Percentiles rank a stretch among this genome's conserved stretches.
Conservation (phyloP, 2,888 invertebrate genomes). For the Cyclophora albipunctata region DNA sequence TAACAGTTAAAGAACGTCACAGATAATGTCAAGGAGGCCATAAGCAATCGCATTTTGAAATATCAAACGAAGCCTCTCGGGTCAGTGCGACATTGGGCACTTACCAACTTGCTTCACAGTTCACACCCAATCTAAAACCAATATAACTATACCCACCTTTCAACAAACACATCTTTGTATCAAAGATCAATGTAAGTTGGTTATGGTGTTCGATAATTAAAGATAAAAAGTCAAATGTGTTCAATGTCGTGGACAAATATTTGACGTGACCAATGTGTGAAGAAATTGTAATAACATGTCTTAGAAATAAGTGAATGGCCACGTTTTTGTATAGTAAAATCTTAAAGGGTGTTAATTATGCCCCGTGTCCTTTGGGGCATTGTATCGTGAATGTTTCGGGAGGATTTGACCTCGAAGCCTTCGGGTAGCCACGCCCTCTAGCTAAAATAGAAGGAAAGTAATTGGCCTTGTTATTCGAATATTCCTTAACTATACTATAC, state of each 20-base stretch:
- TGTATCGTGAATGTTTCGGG: too few relatives aligned
- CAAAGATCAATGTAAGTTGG: slow-evolving; percentile 8
- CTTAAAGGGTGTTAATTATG: too few relatives aligned
- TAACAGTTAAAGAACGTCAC: too few relatives aligned
- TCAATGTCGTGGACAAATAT: slow-evolving; percentile 10
- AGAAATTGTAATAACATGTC: too few relatives aligned
- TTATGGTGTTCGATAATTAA: slow-evolving; percentile 2
- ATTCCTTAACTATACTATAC: too few relatives aligned
- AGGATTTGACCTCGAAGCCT: too few relatives aligned
- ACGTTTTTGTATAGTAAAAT: too few relatives aligned
- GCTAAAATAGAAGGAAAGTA: too few relatives aligned
- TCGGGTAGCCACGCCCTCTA: too few relatives aligned
- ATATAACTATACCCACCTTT: slow-evolving; percentile 2
- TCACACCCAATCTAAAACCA: slow-evolving; percentile 3
- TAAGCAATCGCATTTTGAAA: slow-evolving; percentile 23
- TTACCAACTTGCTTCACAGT: slow-evolving; percentile 18
- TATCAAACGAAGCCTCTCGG: slow-evolving; percentile 9
- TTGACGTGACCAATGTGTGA: background rate
- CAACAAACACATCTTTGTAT: background rate
- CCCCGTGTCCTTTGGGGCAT: too few relatives aligned
- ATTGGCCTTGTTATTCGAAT: too few relatives aligned
- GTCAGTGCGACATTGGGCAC: slow-evolving; percentile 37
- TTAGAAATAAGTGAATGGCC: too few relatives aligned
- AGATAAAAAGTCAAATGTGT: slow-evolving; percentile 6
- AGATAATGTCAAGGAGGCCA: slow-evolving; percentile 42